Base-by-base conservation (phyloP, 2,888 invertebrate species). In the Oligia strigilis region DNA sequence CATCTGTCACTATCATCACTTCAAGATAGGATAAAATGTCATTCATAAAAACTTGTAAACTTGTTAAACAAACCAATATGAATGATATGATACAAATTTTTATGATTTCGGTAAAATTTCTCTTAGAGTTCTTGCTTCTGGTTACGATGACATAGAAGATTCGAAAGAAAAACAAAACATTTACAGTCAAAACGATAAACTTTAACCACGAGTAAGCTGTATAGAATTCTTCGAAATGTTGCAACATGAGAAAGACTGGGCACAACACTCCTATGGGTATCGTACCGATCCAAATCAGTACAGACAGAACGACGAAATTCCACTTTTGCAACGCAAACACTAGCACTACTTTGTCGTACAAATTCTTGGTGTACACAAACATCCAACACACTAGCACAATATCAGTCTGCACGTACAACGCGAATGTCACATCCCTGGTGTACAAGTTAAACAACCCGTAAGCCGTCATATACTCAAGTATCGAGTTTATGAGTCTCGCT, bases 311-410 rank as follows among this genome's bases (percentile, higher is more conserved):
- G 0, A 88, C 11, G 9, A 95, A 88, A 55, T 90, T 93, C 23
- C 81, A 82, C 65, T 91, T 91, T 49, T 89, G 85, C 8, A 90
- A 73, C 3, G 86, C 83, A 49, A 95, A 95, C 66, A 95, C 96
- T 4, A 93, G 65, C 0, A 96, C 92, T 14, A 95, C 91, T 90
- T 95, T 95, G 40, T 95, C 92, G 85, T 95, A 95, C 11, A 96
- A 85, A 70, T 94, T 94, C 80, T 95, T 95, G 0, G 95, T 94
- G 77, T 95, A 96, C 3, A 95, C 81, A 66, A 94, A 94, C 95
- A 95, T 96, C 92, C 95, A 94, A 17, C 91, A 90, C 0, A 95
- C 84, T 0, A 96, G 75, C 0, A 92, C 93, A 0, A 92, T 88
- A 60, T 96, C 96, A 0, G 92, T 93, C 62, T 94, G 94, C 9